Conservation (phyloP, 1,140 invertebrate genomes). For the Listronotus oregonensis region DNA sequence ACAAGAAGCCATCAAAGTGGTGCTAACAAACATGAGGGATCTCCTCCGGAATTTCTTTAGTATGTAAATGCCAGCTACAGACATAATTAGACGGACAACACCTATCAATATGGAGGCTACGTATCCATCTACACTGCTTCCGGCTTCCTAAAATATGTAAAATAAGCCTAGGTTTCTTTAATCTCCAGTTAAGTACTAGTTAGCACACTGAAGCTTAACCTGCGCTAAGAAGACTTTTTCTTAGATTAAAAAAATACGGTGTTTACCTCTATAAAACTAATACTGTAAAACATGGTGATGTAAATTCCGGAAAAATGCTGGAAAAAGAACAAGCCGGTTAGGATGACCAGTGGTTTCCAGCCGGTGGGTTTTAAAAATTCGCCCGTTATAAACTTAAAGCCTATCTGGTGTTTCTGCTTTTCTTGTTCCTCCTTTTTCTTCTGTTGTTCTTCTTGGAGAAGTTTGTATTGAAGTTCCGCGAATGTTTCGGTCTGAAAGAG, state of each 20-base stretch:
- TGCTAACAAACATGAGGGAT: conserved; percentile 59
- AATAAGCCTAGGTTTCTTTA: neutral
- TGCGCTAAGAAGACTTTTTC: neutral
- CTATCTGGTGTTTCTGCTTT: conserved; percentile 29
- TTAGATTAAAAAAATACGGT: neutral
- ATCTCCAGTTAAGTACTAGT: too few species aligned
- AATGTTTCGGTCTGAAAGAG: conserved; percentile 41
- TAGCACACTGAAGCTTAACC: too few species aligned
- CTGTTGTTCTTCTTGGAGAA: conserved; percentile 56
- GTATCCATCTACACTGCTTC: conserved; percentile 48
- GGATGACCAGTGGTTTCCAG: conserved; percentile 64
- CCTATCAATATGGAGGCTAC: conserved; percentile 67
- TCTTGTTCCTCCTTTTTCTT: conserved; percentile 50
- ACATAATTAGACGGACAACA: conserved; percentile 66
- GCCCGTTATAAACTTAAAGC: conserved; percentile 48
- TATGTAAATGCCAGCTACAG: conserved; percentile 62
- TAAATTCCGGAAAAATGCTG: conserved; percentile 70
- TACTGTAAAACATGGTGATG: conserved; percentile 72
- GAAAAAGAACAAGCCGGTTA: conserved; percentile 63
- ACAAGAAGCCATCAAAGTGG: conserved; percentile 60
- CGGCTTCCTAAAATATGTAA: conserved; percentile 32
- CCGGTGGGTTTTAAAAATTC: conserved; percentile 61
- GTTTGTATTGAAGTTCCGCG: conserved; percentile 53
- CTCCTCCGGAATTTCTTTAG: conserved; percentile 60
- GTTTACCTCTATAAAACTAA: conserved; percentile 63